Evolutionary conservation across 2,113 vertebrate genomes (phyloP).

Genomic region (Bubo bubo): DNA sequence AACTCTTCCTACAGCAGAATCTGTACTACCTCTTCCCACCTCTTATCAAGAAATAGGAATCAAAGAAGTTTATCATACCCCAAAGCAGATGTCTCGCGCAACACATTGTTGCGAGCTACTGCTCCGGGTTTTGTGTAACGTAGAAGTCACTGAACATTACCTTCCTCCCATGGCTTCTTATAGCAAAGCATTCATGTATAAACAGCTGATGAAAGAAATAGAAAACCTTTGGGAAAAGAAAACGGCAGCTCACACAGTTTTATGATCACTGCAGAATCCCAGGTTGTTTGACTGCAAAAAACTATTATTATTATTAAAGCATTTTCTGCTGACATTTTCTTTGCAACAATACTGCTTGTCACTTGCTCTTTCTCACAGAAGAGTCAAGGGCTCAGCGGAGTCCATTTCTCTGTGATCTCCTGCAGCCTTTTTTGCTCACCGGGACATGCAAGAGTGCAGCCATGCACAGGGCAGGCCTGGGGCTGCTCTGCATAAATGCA

Average conservation of each 20-base stretch:
- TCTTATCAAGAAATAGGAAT: not conserved
- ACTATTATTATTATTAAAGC: not conserved
- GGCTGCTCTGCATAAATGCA: not conserved
- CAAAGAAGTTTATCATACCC: not conserved
- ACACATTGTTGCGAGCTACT: not conserved
- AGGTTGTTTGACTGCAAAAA: not conserved
- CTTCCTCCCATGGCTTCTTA: not conserved
- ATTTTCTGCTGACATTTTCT: not conserved
- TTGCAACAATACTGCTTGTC: not conserved
- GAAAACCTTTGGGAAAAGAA: not conserved
- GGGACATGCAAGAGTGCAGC: rapidly evolving
- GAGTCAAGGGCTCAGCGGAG: too few species aligned
- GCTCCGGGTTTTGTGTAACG: not conserved
- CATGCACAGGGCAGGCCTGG: not conserved
- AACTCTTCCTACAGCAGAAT: not conserved
- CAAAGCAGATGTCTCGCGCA: not conserved
- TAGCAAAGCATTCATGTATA: not conserved
- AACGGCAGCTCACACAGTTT: not conserved
- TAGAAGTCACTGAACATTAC: not conserved
- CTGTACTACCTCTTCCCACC: not conserved
- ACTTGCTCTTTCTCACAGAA: rapidly evolving
- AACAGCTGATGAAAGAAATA: not conserved
- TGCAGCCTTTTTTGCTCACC: not conserved
- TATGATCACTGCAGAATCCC: not conserved
- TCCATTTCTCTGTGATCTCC: not conserved